Evolutionary conservation across 2,797 vertebrate species (phyloP).

Genomic region (Acanthurus tractus): DNA sequence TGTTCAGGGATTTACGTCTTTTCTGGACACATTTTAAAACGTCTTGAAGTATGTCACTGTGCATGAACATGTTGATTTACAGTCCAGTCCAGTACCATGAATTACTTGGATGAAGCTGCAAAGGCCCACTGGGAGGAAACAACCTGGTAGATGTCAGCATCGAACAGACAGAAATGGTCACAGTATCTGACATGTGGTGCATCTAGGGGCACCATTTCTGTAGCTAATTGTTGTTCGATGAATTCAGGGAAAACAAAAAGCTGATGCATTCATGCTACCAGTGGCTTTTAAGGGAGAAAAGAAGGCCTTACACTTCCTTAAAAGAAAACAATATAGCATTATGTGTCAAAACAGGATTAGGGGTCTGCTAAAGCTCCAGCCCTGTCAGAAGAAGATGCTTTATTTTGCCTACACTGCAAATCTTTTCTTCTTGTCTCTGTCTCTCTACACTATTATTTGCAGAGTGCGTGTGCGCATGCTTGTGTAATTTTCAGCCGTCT

Average conservation of each 20-base stretch:
- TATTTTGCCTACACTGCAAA: slow-evolving; percentile 78
- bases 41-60: neutral
- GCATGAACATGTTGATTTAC: slow-evolving; percentile 29
- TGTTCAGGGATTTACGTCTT: slow-evolving; percentile 24
- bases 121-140: slow-evolving; percentile 16
- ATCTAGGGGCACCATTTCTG: slow-evolving; percentile 42
- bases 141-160: slow-evolving; percentile 41
- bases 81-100: slow-evolving; percentile 8
- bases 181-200: slow-evolving; percentile 45
- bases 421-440: slow-evolving; percentile 66
- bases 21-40: slow-evolving; percentile 40
- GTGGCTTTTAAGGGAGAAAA: slow-evolving; percentile 45
- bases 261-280: slow-evolving; percentile 20
- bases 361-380: slow-evolving; percentile 66
- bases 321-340: slow-evolving; percentile 77
- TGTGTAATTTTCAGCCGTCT: slow-evolving; percentile 60
- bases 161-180: slow-evolving; percentile 27
- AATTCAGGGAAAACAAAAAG: slow-evolving; percentile 61
- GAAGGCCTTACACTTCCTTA: slow-evolving; percentile 61
- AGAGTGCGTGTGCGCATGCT: slow-evolving; percentile 43
- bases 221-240: slow-evolving; percentile 60
- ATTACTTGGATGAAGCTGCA: slow-evolving; percentile 38
- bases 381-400: slow-evolving; percentile 71
- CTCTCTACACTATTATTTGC: slow-evolving; percentile 57
- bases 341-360: slow-evolving; percentile 79